Evolutionary conservation across 2,888 invertebrate genomes (phyloP), one percentile per base, ranked within the genome.

Genomic region (Cephus pygmeus): DNA sequence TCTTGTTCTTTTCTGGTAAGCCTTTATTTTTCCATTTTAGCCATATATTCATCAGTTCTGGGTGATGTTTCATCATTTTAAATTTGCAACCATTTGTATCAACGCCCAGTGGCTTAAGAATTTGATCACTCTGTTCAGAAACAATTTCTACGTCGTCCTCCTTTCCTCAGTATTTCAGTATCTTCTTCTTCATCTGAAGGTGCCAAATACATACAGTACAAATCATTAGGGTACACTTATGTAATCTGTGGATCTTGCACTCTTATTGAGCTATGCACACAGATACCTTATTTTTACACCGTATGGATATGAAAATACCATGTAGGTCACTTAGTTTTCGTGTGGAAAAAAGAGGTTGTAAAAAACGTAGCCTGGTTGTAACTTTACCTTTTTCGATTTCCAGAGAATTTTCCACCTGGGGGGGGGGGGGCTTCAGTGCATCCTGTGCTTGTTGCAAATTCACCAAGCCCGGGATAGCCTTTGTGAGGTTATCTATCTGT

Each of bases 1-100:
- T 78, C 35, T 81, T 77, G 68, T 81, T 79, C 30, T 77, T 79
- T n/a, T 79, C 79, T 35, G 81, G 77, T 23, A 81, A 78, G 15
- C 79, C 78, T 71, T 79, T 69, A 3, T 40, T 31, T 36, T 71
- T 79, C 81, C 77, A 77, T 1, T 71, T 73, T 33, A 31, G 33
- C 81, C 77, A 79, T 79, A 71, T 79, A n/a, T 76, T 69, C 31
- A 30, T 69, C 11, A 79, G 9, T 40, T 76, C 69, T 12, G 76
- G 74, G 71, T 76, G 76, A 69, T 78, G 73, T 36, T 78, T 78
- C 12, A 78, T 73, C 9, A 73, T 35, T 69, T 78, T 78, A 31
- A 73, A 76, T 34, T n/a, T 76, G 35, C 15, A 68, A 1, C 73
- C 73, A 11, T 36, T 73, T 30, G 76, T 69, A 78, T 78, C 73